These are phyloP conservation scores for Bombylius discolor DNA, from an alignment of 2,888 invertebrate species.

Conservation along the genomic window DNA sequence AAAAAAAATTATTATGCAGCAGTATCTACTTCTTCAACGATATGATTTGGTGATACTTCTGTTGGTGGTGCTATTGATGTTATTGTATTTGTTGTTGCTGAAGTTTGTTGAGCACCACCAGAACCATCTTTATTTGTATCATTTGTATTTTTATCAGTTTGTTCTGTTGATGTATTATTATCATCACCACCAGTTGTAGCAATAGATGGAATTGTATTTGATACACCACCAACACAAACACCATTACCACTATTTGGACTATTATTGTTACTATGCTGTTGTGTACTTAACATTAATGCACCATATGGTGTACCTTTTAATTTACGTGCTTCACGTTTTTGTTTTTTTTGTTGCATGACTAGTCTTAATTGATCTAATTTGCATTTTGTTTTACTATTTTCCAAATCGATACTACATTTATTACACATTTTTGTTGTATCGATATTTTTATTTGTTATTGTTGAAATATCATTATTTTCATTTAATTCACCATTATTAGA, in stretches of 20 bases:
- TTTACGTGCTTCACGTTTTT: slow-evolving; percentile 66
- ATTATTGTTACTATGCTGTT: background rate
- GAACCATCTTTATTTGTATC: background rate
- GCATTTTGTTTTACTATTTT: slow-evolving; percentile 67
- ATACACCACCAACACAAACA: slow-evolving; percentile 5
- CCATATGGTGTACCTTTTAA: slow-evolving; percentile 54
- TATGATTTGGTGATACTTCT: slow-evolving; percentile 33
- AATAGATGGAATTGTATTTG: too few species aligned
- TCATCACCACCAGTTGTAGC: background rate
- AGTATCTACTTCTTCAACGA: slow-evolving; percentile 36
- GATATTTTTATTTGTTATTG: background rate
- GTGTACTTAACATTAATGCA: slow-evolving; percentile 17
- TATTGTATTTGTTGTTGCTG: slow-evolving; percentile 15
- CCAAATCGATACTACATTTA: slow-evolving; percentile 46
- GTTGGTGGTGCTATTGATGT: slow-evolving; percentile 22
- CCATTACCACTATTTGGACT: slow-evolving; percentile 3
- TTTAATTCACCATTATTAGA: background rate
- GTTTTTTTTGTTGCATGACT: slow-evolving; percentile 81
- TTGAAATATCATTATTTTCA: background rate
- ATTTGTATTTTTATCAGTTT: slow-evolving; percentile 2
- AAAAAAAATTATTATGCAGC: slow-evolving; percentile 25
- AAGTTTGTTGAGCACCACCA: background rate
- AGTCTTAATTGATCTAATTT: slow-evolving; percentile 77
- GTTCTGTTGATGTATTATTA: slow-evolving; percentile 4
- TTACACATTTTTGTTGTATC: slow-evolving; percentile 22